These are phyloP conservation scores for Xestia c-nigrum DNA, from an alignment of 2,888 invertebrate species.

Conservation along the genomic window DNA sequence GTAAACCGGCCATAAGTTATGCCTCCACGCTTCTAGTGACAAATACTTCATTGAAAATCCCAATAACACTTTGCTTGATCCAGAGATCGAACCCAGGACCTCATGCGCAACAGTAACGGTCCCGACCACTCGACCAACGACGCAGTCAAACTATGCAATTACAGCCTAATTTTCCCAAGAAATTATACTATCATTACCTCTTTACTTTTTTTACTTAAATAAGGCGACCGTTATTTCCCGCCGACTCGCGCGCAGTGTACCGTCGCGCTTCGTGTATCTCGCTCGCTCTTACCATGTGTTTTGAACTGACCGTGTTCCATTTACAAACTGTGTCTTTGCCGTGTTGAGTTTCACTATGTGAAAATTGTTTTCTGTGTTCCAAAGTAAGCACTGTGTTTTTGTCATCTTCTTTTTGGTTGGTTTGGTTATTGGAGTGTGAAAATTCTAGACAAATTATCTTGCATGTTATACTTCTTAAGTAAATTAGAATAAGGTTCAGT, in stretches of 20 bases:
- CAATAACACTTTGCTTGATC: background rate
- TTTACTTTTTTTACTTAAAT: conserved; percentile 58
- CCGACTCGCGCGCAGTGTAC: conserved; percentile 73
- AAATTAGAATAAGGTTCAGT: conserved; percentile 16
- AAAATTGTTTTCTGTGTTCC: conserved; percentile 45
- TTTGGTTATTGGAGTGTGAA: conserved; percentile 39
- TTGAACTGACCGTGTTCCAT: conserved; percentile 59
- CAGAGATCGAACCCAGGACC: background rate
- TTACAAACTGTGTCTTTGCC: conserved; percentile 52
- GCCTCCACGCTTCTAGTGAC: background rate
- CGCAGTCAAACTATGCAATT: conserved; percentile 14
- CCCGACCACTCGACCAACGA: background rate
- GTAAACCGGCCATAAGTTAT: background rate
- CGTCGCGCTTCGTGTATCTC: conserved; percentile 76
- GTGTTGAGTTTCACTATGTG: conserved; percentile 58
- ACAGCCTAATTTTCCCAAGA: conserved; percentile 28
- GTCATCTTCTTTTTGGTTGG: conserved; percentile 4
- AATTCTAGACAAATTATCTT: background rate
- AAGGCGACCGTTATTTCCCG: conserved; percentile 70
- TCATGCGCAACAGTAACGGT: background rate
- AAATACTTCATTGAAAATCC: background rate
- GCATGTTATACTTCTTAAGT: background rate
- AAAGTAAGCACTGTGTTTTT: conserved; percentile 58
- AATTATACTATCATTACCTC: conserved; percentile 43
- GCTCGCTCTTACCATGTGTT: conserved; percentile 76